Conservation (phyloP, 2,797 vertebrate species). For the Chrysocyon brachyurus region DNA sequence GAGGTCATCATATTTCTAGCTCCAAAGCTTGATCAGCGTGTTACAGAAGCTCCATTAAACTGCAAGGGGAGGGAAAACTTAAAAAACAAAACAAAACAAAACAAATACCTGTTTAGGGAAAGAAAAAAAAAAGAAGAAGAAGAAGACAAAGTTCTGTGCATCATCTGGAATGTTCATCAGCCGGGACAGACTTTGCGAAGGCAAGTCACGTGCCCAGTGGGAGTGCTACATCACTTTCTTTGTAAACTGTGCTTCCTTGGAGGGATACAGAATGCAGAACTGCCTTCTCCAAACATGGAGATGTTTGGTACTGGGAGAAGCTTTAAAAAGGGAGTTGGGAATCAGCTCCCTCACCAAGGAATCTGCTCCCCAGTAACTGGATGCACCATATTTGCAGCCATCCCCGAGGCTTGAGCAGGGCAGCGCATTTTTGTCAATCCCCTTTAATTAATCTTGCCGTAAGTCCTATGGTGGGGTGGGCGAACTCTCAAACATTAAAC, state of each 20-base stretch:
- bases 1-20: slow-evolving; percentile 17
- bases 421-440: slow-evolving; percentile 52
- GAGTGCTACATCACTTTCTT: background rate
- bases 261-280: background rate
- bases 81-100: background rate
- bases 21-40: slow-evolving; percentile 26
- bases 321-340: background rate
- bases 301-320: background rate
- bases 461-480: slow-evolving; percentile 41
- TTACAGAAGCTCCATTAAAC: slow-evolving; percentile 16
- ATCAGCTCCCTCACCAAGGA: background rate
- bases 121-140: background rate
- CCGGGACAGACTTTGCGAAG: background rate
- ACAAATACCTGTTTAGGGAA: slow-evolving; percentile 1
- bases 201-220: background rate
- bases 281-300: background rate
- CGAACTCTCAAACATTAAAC: slow-evolving; percentile 67
- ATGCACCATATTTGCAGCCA: background rate
- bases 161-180: background rate
- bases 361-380: background rate
- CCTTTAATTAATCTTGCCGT: slow-evolving; percentile 73
- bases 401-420: slow-evolving; percentile 31
- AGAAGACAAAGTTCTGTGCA: background rate
- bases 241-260: background rate
- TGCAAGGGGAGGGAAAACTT: background rate